A percentile compares a stretch with the other conserved stretches of the same genome.
These are phyloP conservation scores for Venturia canescens DNA, from an alignment of 1,140 invertebrate species.

Conservation along the genomic window DNA sequence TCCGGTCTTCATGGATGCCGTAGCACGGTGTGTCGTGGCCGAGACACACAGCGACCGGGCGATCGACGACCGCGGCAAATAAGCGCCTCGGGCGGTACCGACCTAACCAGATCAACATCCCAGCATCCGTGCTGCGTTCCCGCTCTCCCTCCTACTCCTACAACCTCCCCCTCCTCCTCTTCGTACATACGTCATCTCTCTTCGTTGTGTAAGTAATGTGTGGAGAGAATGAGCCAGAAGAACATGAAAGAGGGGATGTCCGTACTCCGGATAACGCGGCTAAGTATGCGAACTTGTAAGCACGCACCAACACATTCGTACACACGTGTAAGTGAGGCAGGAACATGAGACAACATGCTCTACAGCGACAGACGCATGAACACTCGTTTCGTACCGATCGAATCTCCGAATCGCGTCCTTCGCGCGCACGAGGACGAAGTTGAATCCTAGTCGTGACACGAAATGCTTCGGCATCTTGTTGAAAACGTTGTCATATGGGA, in stretches of 20 bases:
- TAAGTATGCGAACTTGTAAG: not conserved
- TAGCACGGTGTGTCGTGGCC: conserved; percentile 50
- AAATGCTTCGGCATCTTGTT: conserved; percentile 16
- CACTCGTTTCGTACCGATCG: conserved; percentile 44
- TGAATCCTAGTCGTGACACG: conserved; percentile 23
- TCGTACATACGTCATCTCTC: conserved; percentile 22
- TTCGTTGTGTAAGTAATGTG: conserved; percentile 1
- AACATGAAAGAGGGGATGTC: conserved; percentile 1
- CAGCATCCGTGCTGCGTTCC: conserved; percentile 55
- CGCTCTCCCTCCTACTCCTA: conserved; percentile 14
- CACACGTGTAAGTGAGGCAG: conserved; percentile 54
- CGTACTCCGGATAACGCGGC: not conserved
- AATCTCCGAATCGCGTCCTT: conserved; percentile 37
- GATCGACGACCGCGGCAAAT: conserved; percentile 61
- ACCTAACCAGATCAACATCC: conserved; percentile 74
- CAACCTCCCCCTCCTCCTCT: conserved; percentile 1
- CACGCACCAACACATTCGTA: conserved; percentile 36
- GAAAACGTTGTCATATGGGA: conserved; percentile 14
- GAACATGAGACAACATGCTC: conserved; percentile 49
- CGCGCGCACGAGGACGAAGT: conserved; percentile 21
- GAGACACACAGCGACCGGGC: conserved; percentile 64
- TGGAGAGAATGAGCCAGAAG: not conserved
- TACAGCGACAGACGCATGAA: conserved; percentile 17
- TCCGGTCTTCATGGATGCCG: conserved; percentile 50
- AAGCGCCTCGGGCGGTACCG: conserved; percentile 62